phyloP scores from a whole-genome alignment of 2,888 invertebrate genomes.

The Harpalus rubripes region DNA sequence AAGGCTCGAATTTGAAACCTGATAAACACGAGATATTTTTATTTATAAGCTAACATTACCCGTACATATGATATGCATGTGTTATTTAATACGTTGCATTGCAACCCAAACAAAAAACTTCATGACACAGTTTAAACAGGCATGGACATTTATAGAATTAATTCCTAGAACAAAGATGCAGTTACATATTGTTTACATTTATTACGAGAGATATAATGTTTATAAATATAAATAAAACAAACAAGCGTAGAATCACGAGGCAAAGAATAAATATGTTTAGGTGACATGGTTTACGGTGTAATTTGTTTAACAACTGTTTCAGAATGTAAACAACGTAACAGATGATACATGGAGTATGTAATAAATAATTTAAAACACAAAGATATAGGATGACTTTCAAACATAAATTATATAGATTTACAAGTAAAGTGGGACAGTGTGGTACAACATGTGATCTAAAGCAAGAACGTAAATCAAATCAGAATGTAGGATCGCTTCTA shows the following conservation, averaged over 20 bases:
- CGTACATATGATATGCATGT: slow-evolving; percentile 19
- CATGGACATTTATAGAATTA: background rate
- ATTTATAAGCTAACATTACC: background rate
- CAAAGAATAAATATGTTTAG: background rate
- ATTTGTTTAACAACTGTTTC: background rate
- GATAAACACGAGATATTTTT: too few species aligned
- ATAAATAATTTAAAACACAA: background rate
- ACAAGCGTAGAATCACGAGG: background rate
- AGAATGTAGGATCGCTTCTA: too few species aligned
- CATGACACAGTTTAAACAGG: slow-evolving; percentile 44
- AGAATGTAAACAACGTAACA: background rate
- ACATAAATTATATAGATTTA: slow-evolving; percentile 1
- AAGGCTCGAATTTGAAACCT: too few species aligned
- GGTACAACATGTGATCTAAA: too few species aligned
- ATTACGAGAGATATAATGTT: background rate
- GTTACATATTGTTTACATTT: slow-evolving; percentile 20
- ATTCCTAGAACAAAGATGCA: slow-evolving; percentile 12
- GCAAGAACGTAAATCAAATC: too few species aligned
- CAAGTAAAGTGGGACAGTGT: background rate
- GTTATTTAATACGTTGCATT: background rate
- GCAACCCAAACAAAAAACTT: slow-evolving; percentile 16
- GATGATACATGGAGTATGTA: background rate
- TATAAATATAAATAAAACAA: slow-evolving; percentile 4
- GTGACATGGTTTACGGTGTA: background rate
- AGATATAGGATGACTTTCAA: background rate